phyloP scores from a whole-genome alignment of 2,113 vertebrate genomes.

The Ochotona princeps region DNA sequence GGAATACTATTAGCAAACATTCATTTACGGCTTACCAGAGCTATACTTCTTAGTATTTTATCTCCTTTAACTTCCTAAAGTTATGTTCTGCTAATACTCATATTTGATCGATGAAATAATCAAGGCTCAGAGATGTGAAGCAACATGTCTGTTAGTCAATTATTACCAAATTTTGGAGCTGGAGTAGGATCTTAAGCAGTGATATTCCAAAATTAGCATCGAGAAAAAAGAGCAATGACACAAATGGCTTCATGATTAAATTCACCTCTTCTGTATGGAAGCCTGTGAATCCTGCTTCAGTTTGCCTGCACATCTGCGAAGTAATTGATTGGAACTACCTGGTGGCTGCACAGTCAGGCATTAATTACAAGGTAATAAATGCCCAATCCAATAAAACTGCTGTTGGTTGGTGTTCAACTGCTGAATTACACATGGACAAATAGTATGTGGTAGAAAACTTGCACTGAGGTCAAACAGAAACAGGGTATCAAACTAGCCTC shows the following conservation, averaged over 20 bases:
- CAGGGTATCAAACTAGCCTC: neutral
- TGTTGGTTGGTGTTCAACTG: neutral
- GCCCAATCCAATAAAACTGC: neutral
- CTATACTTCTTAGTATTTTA: neutral
- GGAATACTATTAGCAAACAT: neutral
- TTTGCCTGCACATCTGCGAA: neutral
- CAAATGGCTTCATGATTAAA: neutral
- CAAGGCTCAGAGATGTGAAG: neutral
- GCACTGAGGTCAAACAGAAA: neutral
- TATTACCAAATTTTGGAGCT: neutral
- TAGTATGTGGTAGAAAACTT: neutral
- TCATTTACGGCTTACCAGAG: neutral
- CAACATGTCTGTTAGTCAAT: neutral
- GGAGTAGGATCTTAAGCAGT: neutral
- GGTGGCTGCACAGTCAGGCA: neutral
- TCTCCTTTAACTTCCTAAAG: neutral
- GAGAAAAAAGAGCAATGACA: neutral
- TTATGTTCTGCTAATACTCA: neutral
- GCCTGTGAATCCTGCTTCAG: neutral
- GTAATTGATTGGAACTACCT: neutral
- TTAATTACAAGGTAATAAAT: slow-evolving; percentile 50
- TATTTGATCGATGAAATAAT: neutral
- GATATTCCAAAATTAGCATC: neutral
- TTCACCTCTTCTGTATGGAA: neutral
- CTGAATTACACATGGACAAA: neutral